These are phyloP conservation scores for Epizoanthus illoricatus DNA, from an alignment of 92 coral and sea anemone species.

Conservation along the genomic window DNA sequence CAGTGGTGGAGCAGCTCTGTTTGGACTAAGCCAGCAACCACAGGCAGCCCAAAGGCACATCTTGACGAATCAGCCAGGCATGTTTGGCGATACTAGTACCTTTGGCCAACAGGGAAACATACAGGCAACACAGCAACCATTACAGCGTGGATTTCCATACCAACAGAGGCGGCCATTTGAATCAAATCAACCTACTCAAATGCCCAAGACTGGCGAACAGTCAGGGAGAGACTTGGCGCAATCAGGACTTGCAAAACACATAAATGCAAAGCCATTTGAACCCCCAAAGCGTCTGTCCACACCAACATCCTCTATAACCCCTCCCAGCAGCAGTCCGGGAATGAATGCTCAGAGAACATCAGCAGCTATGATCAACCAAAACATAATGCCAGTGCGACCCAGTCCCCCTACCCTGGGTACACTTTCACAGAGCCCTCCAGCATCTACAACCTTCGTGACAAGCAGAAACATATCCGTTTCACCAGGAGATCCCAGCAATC, in stretches of 20 bases:
- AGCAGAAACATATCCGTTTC: constrained; percentile 83
- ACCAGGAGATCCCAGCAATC: constrained; percentile 80
- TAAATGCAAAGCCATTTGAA: constrained; percentile 98
- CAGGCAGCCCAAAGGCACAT: constrained; percentile 75
- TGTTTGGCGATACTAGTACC: constrained; percentile 55
- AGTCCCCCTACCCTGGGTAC: constrained; percentile 72
- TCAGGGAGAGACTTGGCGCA: constrained; percentile 58
- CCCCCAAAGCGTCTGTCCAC: constrained; percentile 89
- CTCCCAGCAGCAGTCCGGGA: constrained; percentile 57
- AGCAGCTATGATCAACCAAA: constrained; percentile 55
- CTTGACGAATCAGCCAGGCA: constrained; percentile 50
- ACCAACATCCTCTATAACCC: constrained; percentile 62
- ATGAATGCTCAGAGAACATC: constrained; percentile 56
- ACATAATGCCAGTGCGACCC: constrained; percentile 69
- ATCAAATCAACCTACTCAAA: constrained; percentile 53
- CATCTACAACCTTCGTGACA: constrained; percentile 73
- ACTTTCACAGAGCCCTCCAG: constrained; percentile 89
- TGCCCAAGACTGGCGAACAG: constrained; percentile 64
- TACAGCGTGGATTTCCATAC: constrained; percentile 67
- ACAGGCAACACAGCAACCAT: constrained; percentile 51
- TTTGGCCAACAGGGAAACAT: constrained; percentile 61
- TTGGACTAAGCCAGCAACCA: constrained; percentile 66
- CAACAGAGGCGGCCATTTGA: constrained; percentile 70
- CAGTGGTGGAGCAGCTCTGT: constrained; percentile 66
- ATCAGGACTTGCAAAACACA: constrained; percentile 92